These are phyloP conservation scores for Drosophila subpulchrella DNA, from an alignment of 1,140 invertebrate genomes.

Conservation along the genomic window DNA sequence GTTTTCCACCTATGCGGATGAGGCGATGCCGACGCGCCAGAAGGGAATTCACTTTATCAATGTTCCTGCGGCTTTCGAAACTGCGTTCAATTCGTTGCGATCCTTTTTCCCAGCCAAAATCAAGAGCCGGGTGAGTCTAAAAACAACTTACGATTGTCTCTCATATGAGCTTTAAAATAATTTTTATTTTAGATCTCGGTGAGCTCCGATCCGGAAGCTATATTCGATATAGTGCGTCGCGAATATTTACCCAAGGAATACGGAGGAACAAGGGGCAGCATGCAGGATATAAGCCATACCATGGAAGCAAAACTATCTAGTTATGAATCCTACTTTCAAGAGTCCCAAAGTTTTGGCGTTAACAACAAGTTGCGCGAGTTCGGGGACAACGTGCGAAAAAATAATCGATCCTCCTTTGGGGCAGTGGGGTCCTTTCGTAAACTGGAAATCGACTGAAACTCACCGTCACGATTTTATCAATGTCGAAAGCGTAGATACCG, in stretches of 20 bases:
- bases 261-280: conserved; percentile 85
- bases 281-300: conserved; percentile 84
- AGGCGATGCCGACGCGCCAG: conserved; percentile 86
- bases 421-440: conserved; percentile 87
- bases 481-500: background rate
- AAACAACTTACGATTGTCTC: too few relatives aligned
- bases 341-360: conserved; percentile 85
- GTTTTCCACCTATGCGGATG: conserved; percentile 85
- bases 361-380: conserved; percentile 86
- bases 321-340: conserved; percentile 85
- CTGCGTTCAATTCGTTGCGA: conserved; percentile 85
- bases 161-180: too few relatives aligned
- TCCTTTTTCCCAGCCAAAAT: conserved; percentile 83
- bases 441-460: conserved; percentile 68
- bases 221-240: conserved; percentile 84
- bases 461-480: background rate
- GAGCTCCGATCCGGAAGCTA: conserved; percentile 72
- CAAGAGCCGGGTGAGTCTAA: conserved; percentile 55
- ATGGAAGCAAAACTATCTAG: conserved; percentile 86
- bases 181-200: conserved; percentile 63
- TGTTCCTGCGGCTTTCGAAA: conserved; percentile 85
- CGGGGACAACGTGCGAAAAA: conserved; percentile 71
- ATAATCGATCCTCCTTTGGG: conserved; percentile 86
- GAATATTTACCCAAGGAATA: conserved; percentile 86
- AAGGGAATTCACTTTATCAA: conserved; percentile 86